Conservation (phyloP, 2,888 invertebrate species). For the Seira sanloemensis region DNA sequence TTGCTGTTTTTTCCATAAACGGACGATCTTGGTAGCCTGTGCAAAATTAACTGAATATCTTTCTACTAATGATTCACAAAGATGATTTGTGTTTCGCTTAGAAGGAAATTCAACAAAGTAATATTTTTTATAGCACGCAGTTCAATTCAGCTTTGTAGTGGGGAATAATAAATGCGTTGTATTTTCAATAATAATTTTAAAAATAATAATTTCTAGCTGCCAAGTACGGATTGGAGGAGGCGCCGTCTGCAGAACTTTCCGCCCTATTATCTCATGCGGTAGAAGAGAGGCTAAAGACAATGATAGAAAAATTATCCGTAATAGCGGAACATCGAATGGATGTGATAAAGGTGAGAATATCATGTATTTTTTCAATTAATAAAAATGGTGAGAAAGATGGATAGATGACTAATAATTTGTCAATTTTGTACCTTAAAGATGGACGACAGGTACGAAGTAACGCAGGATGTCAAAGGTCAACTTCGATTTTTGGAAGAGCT, state of each 20-base stretch:
- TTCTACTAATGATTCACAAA: no score
- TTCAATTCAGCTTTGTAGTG: no score
- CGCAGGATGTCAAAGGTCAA: slow-evolving; percentile 94
- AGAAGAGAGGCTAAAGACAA: slow-evolving; percentile 92
- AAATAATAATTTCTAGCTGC: slow-evolving; percentile 78
- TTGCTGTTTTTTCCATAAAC: slow-evolving; percentile 48
- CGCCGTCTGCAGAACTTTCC: slow-evolving; percentile 89
- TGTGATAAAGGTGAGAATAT: slow-evolving; percentile 84
- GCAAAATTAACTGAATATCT: slow-evolving; percentile 51
- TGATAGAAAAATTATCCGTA: slow-evolving; percentile 92
- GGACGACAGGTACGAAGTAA: slow-evolving; percentile 91
- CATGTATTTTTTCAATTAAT: no score
- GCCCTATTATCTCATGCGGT: slow-evolving; percentile 94
- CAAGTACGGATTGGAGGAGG: slow-evolving; percentile 88
- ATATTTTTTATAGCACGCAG: no score
- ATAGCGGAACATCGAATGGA: slow-evolving; percentile 97
- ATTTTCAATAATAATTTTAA: no score
- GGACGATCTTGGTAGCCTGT: slow-evolving; percentile 61
- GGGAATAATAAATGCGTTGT: no score
- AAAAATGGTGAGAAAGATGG: no score
- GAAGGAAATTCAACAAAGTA: no score
- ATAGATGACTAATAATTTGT: no score
- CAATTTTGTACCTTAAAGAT: slow-evolving; percentile 79
- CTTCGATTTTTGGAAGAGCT: slow-evolving; percentile 97
- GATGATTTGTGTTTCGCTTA: no score